Conservation (phyloP, 1,140 invertebrate genomes). For the Myzus persicae region DNA sequence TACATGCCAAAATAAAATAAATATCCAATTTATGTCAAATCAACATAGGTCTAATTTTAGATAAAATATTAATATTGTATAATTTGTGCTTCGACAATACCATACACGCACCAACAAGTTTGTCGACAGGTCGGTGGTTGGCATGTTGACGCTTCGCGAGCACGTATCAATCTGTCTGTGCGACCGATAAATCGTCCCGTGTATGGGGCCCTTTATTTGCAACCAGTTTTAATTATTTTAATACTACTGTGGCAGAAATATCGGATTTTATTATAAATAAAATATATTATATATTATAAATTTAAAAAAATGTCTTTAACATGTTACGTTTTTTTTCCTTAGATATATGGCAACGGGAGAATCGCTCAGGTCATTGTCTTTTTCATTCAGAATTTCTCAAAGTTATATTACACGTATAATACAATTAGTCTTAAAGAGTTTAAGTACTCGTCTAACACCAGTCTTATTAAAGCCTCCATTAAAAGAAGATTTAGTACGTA, state of each 20-base stretch:
- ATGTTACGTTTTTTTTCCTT: slow-evolving; percentile 9
- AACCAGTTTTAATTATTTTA: neutral
- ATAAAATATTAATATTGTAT: neutral
- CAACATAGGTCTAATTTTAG: neutral
- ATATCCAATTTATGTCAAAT: neutral
- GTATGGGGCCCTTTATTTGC: neutral
- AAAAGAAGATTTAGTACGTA: slow-evolving; percentile 41
- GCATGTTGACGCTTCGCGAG: too few relatives aligned
- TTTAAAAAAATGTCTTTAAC: slow-evolving; percentile 22
- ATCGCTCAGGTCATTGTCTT: neutral
- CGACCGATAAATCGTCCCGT: too few relatives aligned
- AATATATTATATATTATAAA: neutral
- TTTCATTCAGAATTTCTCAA: slow-evolving; percentile 6
- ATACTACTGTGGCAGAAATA: neutral
- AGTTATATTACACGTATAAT: slow-evolving; percentile 30
- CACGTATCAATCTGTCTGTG: too few relatives aligned
- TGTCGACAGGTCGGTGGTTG: too few relatives aligned
- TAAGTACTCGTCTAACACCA: slow-evolving; percentile 23
- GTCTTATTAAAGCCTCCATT: slow-evolving; percentile 41
- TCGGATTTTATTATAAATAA: neutral
- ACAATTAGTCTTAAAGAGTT: slow-evolving; percentile 43
- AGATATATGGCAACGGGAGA: neutral
- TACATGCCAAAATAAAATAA: neutral
- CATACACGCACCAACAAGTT: too few relatives aligned
- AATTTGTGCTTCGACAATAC: too few relatives aligned